These are phyloP conservation scores for Oxyteleia sp. DNA, from an alignment of 2,888 invertebrate genomes.

Conservation along the genomic window DNA sequence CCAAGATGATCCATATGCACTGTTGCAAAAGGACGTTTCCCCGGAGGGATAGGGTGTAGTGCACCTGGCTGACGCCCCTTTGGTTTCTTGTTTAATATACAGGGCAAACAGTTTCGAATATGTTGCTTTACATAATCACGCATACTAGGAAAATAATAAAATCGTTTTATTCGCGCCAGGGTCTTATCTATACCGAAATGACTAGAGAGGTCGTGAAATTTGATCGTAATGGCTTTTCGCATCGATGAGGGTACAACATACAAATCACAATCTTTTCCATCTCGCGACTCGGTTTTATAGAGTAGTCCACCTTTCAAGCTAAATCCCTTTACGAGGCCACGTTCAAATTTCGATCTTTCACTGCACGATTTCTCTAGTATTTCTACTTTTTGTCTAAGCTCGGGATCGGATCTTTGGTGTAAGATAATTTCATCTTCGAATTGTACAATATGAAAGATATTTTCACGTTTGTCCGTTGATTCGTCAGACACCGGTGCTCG, in stretches of 20 bases:
- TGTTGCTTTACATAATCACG: background rate
- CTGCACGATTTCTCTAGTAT: background rate
- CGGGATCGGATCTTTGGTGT: background rate
- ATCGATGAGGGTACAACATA: background rate
- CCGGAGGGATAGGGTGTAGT: constrained; percentile 10
- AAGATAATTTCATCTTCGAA: background rate
- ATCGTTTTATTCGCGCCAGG: background rate
- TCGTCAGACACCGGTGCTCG: background rate
- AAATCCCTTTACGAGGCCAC: background rate
- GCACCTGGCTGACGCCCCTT: constrained; percentile 1
- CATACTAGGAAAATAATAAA: background rate
- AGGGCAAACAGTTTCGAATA: background rate
- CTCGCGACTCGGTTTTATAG: background rate
- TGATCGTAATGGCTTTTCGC: background rate
- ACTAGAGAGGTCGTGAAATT: background rate
- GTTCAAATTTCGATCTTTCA: background rate
- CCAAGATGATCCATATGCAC: constrained; percentile 63
- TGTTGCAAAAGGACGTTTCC: background rate
- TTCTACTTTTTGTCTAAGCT: background rate
- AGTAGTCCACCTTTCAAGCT: too few species aligned
- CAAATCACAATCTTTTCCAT: background rate
- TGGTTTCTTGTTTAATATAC: constrained; percentile 39
- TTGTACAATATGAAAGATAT: background rate
- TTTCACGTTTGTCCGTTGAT: background rate
- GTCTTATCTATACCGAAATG: background rate